A percentile compares a stretch with the other conserved stretches of the same genome.
These are phyloP conservation scores for Hyposoter dolosus DNA, from an alignment of 2,888 invertebrate species.

Conservation along the genomic window DNA sequence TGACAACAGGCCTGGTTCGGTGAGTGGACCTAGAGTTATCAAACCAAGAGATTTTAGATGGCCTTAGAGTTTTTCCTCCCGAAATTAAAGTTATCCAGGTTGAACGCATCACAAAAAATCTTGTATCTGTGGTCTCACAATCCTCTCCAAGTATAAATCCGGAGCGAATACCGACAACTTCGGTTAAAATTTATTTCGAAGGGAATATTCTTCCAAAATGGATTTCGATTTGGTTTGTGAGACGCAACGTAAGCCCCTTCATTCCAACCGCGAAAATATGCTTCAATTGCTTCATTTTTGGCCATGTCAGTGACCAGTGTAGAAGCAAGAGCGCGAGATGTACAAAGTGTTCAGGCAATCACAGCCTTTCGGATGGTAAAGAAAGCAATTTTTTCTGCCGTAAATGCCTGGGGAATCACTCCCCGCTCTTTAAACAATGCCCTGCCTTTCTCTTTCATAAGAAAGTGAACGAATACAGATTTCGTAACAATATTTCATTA, in stretches of 20 bases:
- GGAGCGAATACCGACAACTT: background rate
- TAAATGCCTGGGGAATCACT: background rate
- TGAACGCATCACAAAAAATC: background rate
- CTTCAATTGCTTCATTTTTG: conserved; percentile 18
- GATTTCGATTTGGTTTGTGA: conserved; percentile 9
- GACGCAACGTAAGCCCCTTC: background rate
- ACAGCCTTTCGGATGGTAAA: background rate
- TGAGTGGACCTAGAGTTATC: background rate
- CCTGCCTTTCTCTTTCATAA: background rate
- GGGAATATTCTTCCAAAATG: background rate
- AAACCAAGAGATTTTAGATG: background rate
- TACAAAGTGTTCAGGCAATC: background rate
- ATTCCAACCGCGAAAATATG: conserved; percentile 9
- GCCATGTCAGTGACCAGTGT: background rate
- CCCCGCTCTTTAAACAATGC: background rate
- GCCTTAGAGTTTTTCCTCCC: background rate
- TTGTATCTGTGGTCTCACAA: background rate
- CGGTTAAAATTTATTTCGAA: conserved; percentile 18
- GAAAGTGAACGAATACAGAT: background rate
- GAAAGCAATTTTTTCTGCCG: background rate
- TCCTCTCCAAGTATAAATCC: no score
- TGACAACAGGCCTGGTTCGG: background rate
- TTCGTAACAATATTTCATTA: background rate
- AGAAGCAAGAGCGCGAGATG: background rate
- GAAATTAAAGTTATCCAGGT: background rate